Percentiles rank a stretch among this genome's conserved stretches.
Evolutionary conservation across 2,113 vertebrate genomes (phyloP).

Genomic region (Polypterus senegalus): DNA sequence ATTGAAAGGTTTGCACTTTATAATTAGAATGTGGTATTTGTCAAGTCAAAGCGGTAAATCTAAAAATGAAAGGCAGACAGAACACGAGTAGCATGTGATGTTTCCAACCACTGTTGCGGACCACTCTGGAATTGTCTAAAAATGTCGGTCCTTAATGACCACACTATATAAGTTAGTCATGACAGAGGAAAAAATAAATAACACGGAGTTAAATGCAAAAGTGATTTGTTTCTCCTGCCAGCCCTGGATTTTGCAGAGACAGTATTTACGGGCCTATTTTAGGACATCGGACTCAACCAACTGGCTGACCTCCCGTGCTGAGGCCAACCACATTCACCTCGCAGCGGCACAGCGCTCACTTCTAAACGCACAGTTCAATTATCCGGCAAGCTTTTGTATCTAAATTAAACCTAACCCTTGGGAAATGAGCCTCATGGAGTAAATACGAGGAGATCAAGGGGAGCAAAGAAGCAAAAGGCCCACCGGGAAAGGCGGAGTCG

Average conservation of each 20-base stretch:
- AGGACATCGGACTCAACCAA: slow-evolving; percentile 15
- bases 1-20: no score
- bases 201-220: neutral
- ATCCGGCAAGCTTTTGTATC: neutral
- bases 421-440: neutral
- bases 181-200: neutral
- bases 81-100: neutral
- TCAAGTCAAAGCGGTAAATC: neutral
- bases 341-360: slow-evolving; percentile 25
- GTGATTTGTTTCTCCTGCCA: neutral
- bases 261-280: slow-evolving; percentile 14
- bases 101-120: neutral
- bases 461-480: neutral
- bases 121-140: neutral
- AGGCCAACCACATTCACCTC: slow-evolving; percentile 27
- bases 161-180: neutral
- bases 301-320: slow-evolving; percentile 21
- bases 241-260: neutral
- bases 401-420: neutral
- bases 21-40: no score
- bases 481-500: neutral
- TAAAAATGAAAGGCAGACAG: neutral
- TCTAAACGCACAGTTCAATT: neutral
- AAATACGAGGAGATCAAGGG: neutral
- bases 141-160: neutral